Evolutionary conservation across 2,797 vertebrate genomes (phyloP), one percentile per base, ranked within the genome.

Genomic region (Alauda arvensis): DNA sequence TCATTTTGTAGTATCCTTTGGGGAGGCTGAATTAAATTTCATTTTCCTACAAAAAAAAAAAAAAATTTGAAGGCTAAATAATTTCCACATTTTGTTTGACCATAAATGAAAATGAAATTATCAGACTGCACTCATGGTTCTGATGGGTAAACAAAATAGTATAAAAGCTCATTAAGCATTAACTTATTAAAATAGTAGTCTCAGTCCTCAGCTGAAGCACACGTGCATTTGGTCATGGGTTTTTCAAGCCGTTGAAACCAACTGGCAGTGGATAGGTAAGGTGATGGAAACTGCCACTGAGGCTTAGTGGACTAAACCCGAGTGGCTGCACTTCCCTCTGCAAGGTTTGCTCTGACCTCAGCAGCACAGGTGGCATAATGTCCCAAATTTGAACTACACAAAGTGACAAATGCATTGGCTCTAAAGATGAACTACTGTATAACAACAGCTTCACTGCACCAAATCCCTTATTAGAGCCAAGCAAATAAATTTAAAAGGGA

Each of bases 71-170:
- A 68, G 46, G 74, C 49, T 48, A 77, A 89, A 49, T 77, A 25
- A 72, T 76, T 86, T 81, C 20, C 46, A 83, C 53, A 42, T 48
- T 77, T 91, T 67, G 18, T 51, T 83, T 84, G 53, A 51, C 56
- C 57, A 56, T 74, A 91, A 93, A 72, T 48, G 29, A 82, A 93
- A 87, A 79, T 43, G 4, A 86, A 91, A 81, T 40, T 66, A 69
- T 83, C 37, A 68, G 63, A 53, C 6, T 33, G 61, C 61, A 85
- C 62, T 90, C 67, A 89, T 29, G 18, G 57, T 92, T 92, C 89
- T 85, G 56, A 85, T 62, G 61, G 49, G 61, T 80, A 85, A 90
- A 85, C 43, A 82, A 89, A 88, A 74, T 19, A 83, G n/a, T 71
- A 43, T 59, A 70, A 88, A 94, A 93, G 25, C 34, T 84, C 65